Conservation (phyloP, 2,113 vertebrate genomes). For the Corvus cornix region DNA sequence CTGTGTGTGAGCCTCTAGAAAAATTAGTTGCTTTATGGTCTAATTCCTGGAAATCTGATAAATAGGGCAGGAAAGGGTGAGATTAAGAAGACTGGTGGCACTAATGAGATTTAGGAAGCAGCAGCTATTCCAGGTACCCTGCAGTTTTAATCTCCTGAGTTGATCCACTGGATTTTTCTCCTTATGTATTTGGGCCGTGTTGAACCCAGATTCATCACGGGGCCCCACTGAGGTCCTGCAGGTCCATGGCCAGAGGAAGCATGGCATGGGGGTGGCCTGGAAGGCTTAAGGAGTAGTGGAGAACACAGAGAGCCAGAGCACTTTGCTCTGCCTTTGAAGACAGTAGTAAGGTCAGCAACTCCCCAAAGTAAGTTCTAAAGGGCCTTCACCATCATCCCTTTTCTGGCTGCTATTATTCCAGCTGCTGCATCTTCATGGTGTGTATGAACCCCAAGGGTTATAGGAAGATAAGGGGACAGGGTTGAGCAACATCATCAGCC, state of each 20-base stretch:
- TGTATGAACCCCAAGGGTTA: too few relatives aligned
- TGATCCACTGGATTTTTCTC: neutral
- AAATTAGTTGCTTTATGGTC: neutral
- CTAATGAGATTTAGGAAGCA: neutral
- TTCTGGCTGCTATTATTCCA: neutral
- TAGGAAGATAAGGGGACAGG: rapidly evolving
- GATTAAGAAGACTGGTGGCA: neutral
- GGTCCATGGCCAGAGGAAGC: neutral
- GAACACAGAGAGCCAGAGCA: neutral
- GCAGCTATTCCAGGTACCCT: neutral
- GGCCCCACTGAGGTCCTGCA: neutral
- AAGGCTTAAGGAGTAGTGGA: neutral
- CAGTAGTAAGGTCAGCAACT: neutral
- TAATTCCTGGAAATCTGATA: neutral
- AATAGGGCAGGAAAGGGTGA: neutral
- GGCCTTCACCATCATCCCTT: neutral
- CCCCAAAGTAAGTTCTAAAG: neutral
- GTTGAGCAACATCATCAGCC: neutral
- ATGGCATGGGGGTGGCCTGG: neutral
- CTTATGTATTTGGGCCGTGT: neutral
- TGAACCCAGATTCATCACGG: rapidly evolving
- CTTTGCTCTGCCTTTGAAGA: neutral
- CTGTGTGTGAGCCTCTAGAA: neutral
- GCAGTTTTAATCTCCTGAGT: neutral
- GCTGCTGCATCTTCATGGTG: neutral